phyloP scores from a whole-genome alignment of 2,113 vertebrate species.

The Protobothrops mucrosquamatus region DNA sequence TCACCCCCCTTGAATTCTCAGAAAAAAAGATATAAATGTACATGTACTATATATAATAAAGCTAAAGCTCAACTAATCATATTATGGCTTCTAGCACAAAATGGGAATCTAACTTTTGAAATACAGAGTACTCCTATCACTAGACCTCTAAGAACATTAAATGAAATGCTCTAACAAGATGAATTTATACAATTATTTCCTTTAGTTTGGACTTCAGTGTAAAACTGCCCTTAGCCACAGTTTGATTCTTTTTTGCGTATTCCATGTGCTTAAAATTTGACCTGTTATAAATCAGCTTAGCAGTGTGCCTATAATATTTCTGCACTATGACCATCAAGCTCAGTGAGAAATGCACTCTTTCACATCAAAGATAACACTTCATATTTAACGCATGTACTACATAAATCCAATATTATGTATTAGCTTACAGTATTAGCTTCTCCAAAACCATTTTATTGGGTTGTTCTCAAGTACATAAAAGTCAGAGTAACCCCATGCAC shows the following conservation, averaged over 20 bases:
- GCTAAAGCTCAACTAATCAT: not conserved
- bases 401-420: not conserved
- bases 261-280: not conserved
- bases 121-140: not conserved
- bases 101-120: not conserved
- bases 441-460: not conserved
- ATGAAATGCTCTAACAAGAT: not conserved
- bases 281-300: not conserved
- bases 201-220: not conserved
- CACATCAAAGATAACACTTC: not conserved
- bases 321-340: not conserved
- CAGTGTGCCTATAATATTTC: not conserved
- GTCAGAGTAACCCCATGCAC: fast-evolving
- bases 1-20: not conserved
- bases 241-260: not conserved
- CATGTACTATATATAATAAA: not conserved
- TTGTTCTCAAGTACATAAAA: not conserved
- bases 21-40: not conserved
- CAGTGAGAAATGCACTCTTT: not conserved
- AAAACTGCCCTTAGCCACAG: not conserved
- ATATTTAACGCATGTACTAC: not conserved
- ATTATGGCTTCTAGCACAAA: not conserved
- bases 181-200: not conserved
- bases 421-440: not conserved
- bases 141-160: not conserved